phyloP scores from a whole-genome alignment of 2,888 invertebrate genomes.

The Selenia dentaria region DNA sequence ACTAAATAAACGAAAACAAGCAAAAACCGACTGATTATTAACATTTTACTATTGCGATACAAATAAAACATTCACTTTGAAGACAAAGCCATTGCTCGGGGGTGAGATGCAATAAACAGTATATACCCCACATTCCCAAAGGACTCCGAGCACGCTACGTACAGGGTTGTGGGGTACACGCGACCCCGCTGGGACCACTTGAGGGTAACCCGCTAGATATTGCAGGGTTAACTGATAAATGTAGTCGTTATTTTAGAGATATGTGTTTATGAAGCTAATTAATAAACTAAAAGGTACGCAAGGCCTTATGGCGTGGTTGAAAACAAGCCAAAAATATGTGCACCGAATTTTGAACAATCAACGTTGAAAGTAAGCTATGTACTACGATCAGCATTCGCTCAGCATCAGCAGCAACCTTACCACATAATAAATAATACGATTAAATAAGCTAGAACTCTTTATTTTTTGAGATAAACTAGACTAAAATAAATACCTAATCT shows the following conservation, averaged over 20 bases:
- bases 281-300: conserved; percentile 26
- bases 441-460: too few relatives aligned
- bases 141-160: conserved; percentile 37
- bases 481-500: too few relatives aligned
- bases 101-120: conserved; percentile 55
- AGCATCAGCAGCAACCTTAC: too few relatives aligned
- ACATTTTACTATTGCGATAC: conserved; percentile 46
- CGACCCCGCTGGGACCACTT: conserved; percentile 74
- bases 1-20: too few relatives aligned
- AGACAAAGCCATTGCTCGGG: conserved; percentile 48
- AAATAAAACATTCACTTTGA: conserved; percentile 70
- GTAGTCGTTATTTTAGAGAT: conserved; percentile 55
- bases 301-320: conserved; percentile 18
- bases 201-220: conserved; percentile 52
- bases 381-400: too few relatives aligned
- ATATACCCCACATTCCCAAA: conserved; percentile 48
- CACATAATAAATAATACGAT: too few relatives aligned
- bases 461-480: too few relatives aligned
- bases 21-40: too few relatives aligned
- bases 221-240: conserved; percentile 35
- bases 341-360: background rate
- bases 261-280: conserved; percentile 44
- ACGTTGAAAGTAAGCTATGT: too few relatives aligned
- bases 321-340: conserved; percentile 9
- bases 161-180: conserved; percentile 53